Percentiles rank a stretch among this genome's conserved stretches.
Conservation (phyloP, 1,140 invertebrate genomes). For the Apis mellifera region DNA sequence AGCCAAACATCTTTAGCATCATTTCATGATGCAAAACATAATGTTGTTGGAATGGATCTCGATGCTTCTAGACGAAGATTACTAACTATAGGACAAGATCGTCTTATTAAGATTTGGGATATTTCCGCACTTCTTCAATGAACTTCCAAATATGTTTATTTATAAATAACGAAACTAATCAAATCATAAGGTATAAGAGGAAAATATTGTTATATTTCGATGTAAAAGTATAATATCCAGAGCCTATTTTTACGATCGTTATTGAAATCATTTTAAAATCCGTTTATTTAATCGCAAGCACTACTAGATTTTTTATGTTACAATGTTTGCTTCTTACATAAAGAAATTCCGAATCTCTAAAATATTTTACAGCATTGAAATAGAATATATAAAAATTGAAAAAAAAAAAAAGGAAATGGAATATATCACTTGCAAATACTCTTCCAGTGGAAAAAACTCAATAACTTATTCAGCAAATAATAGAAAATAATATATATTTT, state of each 20-base stretch:
- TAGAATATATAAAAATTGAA: background rate
- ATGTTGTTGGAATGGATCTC: constrained; percentile 92
- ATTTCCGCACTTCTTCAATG: constrained; percentile 84
- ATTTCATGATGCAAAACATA: constrained; percentile 97
- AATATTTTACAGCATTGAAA: constrained; percentile 8
- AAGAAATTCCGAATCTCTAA: background rate
- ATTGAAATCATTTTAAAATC: constrained; percentile 40
- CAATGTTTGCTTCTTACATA: constrained; percentile 3
- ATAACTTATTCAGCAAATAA: constrained; percentile 22
- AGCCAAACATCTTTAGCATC: constrained; percentile 95
- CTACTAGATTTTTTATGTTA: constrained; percentile 48
- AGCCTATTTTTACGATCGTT: constrained; percentile 70
- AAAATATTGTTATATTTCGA: constrained; percentile 50
- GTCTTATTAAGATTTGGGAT: constrained; percentile 95
- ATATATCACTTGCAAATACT: constrained; percentile 17
- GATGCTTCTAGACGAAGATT: constrained; percentile 93
- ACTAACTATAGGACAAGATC: constrained; percentile 96
- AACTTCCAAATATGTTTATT: constrained; percentile 60
- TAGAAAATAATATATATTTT: constrained; percentile 44
- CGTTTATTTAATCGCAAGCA: constrained; percentile 36
- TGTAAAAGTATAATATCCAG: constrained; percentile 49
- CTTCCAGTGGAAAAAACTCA: background rate
- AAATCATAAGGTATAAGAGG: constrained; percentile 54
- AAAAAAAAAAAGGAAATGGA: background rate
- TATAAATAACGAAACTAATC: constrained; percentile 55